A percentile compares a stretch with the other conserved stretches of the same genome.
These are phyloP conservation scores for Hedychridium roseum DNA, from an alignment of 2,888 invertebrate species.

Conservation along the genomic window DNA sequence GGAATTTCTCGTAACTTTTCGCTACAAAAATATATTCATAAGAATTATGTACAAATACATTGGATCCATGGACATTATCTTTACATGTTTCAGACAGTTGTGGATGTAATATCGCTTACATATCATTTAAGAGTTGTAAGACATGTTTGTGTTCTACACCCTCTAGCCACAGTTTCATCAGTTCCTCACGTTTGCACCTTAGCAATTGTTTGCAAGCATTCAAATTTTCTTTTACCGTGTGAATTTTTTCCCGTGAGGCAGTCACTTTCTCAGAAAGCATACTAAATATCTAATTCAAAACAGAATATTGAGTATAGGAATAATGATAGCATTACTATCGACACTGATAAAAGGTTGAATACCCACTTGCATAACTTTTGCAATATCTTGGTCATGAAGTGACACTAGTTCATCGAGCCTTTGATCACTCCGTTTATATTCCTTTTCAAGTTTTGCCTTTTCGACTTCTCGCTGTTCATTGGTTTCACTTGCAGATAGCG, in stretches of 20 bases:
- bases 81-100: too few relatives aligned
- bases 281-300: conserved; percentile 73
- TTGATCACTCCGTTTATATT: conserved; percentile 90
- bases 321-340: conserved; percentile 1
- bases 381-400: conserved; percentile 86
- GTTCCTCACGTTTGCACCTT: conserved; percentile 89
- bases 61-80: too few relatives aligned
- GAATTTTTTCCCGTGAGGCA: conserved; percentile 78
- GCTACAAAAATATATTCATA: conserved; percentile 64
- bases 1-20: conserved; percentile 80
- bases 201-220: conserved; percentile 85
- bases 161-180: conserved; percentile 93
- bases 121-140: conserved; percentile 86
- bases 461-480: conserved; percentile 93
- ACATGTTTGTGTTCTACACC: conserved; percentile 96
- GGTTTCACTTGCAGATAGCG: conserved; percentile 92
- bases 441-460: conserved; percentile 91
- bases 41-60: too few relatives aligned
- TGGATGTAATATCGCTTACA: too few relatives aligned
- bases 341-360: not conserved
- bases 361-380: conserved; percentile 77
- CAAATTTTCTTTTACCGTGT: conserved; percentile 81
- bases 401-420: conserved; percentile 88
- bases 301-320: not conserved
- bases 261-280: conserved; percentile 80